Conservation (phyloP, 1,140 invertebrate genomes). For the Drosophila prosaltans region DNA sequence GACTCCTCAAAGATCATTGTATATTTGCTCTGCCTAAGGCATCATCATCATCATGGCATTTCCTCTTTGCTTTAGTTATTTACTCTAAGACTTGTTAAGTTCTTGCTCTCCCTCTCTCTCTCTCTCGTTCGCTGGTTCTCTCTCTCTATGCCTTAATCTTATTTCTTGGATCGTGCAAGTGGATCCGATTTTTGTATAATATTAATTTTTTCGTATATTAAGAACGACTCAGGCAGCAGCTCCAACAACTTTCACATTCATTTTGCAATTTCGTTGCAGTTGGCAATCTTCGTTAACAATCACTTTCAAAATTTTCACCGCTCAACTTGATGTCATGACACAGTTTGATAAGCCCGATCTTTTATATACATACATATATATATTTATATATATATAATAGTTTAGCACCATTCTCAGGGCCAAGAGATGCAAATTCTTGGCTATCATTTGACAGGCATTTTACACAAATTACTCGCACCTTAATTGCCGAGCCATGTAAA, state of each 20-base stretch:
- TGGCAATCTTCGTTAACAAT: constrained; percentile 62
- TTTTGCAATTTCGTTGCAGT: constrained; percentile 62
- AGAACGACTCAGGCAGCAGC: constrained; percentile 27
- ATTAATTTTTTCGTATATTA: neutral
- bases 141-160: neutral
- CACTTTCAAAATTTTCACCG: constrained; percentile 59
- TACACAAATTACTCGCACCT: constrained; percentile 54
- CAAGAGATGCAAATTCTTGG: constrained; percentile 48
- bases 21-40: constrained; percentile 47
- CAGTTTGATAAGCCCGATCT: constrained; percentile 32
- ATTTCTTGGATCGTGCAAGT: constrained; percentile 5
- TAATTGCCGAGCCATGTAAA: constrained; percentile 63
- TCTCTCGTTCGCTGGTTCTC: neutral
- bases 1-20: constrained; percentile 49
- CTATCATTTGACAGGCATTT: constrained; percentile 26
- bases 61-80: constrained; percentile 43
- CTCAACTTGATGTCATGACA: constrained; percentile 43
- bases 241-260: constrained; percentile 75
- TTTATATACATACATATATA: too few species aligned
- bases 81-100: neutral
- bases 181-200: neutral
- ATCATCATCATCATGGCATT: constrained; percentile 46
- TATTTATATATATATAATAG: too few species aligned
- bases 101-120: neutral
- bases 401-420: constrained; percentile 63